These are phyloP conservation scores for Volucella bombylans DNA, from an alignment of 2,888 invertebrate genomes.

Conservation along the genomic window DNA sequence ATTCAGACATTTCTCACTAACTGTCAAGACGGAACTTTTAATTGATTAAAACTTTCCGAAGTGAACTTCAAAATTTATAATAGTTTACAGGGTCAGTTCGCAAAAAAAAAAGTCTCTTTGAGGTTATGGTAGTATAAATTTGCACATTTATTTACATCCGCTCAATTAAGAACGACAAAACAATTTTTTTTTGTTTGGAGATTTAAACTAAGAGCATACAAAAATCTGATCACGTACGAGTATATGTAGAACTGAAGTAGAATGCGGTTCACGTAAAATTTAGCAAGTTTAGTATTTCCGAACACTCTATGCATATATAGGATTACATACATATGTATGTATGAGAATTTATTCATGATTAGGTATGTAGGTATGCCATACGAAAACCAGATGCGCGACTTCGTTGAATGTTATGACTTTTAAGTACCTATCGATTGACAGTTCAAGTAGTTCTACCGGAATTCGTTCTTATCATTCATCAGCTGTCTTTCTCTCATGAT, in stretches of 20 bases:
- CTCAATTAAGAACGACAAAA: constrained; percentile 6
- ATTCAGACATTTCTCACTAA: neutral
- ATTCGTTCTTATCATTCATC: no score
- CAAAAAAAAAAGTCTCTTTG: neutral
- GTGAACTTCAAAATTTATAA: neutral
- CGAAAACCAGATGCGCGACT: no score
- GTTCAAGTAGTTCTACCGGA: no score
- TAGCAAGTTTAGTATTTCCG: no score
- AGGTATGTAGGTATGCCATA: no score
- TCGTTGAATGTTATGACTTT: no score
- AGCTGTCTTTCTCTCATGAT: no score
- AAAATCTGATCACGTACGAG: neutral
- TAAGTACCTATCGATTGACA: no score
- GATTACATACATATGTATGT: no score
- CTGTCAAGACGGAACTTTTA: neutral
- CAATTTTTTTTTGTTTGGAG: neutral
- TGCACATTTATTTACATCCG: neutral
- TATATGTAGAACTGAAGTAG: neutral
- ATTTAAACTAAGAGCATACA: neutral
- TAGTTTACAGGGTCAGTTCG: neutral
- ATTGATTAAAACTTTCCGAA: neutral
- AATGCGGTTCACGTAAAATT: neutral
- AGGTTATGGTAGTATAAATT: neutral
- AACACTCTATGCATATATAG: no score
- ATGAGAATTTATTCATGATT: no score